Percentiles rank a stretch among this genome's conserved stretches.
These are phyloP conservation scores for Cotesia congregata DNA, from an alignment of 2,888 invertebrate species.

Conservation along the genomic window DNA sequence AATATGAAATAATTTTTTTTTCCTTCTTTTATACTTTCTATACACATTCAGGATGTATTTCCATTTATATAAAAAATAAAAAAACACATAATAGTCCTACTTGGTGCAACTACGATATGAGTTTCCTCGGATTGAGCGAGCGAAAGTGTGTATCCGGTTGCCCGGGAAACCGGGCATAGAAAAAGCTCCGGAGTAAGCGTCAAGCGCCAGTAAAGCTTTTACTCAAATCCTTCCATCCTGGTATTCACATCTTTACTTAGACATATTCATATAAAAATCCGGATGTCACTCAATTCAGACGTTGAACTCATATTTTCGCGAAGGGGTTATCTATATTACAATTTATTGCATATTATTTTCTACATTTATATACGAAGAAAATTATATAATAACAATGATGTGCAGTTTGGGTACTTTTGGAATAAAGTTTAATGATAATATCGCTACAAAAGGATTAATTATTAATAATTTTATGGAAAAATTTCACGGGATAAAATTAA, in stretches of 20 bases:
- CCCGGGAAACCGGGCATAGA: conserved; percentile 7
- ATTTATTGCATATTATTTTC: background rate
- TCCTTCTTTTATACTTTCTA: too few relatives aligned
- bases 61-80: background rate
- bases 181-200: background rate
- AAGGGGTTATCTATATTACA: background rate
- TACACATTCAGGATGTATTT: background rate
- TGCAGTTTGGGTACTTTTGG: too few relatives aligned
- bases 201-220: conserved; percentile 11
- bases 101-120: background rate
- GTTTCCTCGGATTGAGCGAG: background rate
- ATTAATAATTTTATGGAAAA: too few relatives aligned
- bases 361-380: background rate
- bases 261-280: conserved; percentile 1
- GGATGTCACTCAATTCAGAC: conserved; percentile 5
- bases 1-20: too few relatives aligned
- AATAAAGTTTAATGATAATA: too few relatives aligned
- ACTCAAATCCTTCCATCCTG: background rate
- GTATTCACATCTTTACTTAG: background rate
- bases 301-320: background rate
- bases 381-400: background rate
- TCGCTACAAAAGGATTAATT: too few relatives aligned
- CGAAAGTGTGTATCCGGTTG: conserved; percentile 22
- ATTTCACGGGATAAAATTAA: too few relatives aligned
- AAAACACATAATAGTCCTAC: background rate